Base-by-base conservation (phyloP, 1,140 invertebrate genomes). In the Drosophila melanica region DNA sequence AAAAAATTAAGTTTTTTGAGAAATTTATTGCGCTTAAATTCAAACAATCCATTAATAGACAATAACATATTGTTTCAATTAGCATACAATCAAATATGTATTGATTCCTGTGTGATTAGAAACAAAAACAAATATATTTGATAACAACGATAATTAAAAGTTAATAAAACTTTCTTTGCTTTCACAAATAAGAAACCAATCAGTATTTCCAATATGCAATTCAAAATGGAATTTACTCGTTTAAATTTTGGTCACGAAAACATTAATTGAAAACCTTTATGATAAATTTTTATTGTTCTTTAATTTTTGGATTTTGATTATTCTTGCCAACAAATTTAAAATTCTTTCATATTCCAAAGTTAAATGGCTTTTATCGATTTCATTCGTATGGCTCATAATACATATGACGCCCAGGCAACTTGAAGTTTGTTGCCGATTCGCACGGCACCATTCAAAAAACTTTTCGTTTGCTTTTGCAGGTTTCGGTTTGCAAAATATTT, bases 401-500 rank as follows among this genome's bases (percentile, higher is more conserved):
- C 23, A 50, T 42, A 57, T 51, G 54, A 30, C 54, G 23, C 39
- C 39, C 37, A 16, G 20, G 57, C 48, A 53, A 47, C 47, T 63
- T 33, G n/a, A 55, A 55, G 18, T 70, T 50, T 27, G 10, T 20
- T 51, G 39, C 37, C 10, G 30, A 42, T 33, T 30, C 33, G 37
- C 30, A 53, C 20, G n/a, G 14, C 2, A 14, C 10, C 18, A 35
- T 16, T 45, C 4, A 18, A 30, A 16, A 54, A 81, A 74, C 35
- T 77, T 51, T 64, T 53, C 58, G 48, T 30, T 50, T 59, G 18
- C n/a, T 58, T 47, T 51, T 58, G 37, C 63, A 60, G 69, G 44
- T 37, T 51, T 20, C 41, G 30, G 47, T 55, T 48, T 11, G 58
- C 42, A 68, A 72, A 80, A 70, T 86, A 81, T 81, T 86, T 86